phyloP scores from a whole-genome alignment of 2,113 vertebrate genomes.

The Diadophis punctatus region DNA sequence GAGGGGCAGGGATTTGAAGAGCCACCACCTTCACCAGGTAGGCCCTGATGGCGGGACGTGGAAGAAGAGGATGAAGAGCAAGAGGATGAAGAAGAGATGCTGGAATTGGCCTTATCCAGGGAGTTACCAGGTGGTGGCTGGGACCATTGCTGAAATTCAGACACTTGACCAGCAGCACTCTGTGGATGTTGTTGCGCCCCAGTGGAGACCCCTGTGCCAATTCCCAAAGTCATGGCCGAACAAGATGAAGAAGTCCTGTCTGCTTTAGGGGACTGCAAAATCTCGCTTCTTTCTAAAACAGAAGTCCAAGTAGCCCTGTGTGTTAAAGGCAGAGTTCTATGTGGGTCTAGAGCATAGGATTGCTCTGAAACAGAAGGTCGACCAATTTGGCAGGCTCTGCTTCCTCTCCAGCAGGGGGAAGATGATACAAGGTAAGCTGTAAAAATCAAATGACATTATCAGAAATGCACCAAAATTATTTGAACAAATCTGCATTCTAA shows the following conservation, averaged over 20 bases:
- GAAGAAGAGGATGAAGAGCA: conserved; percentile 74
- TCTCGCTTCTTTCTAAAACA: conserved; percentile 9
- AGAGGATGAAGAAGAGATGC: conserved; percentile 70
- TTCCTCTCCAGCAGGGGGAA: conserved; percentile 9
- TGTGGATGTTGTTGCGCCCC: conserved; percentile 48
- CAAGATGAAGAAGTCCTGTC: conserved; percentile 12
- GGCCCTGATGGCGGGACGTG: conserved; percentile 68
- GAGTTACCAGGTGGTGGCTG: conserved; percentile 22
- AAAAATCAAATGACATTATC: background rate
- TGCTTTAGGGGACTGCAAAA: conserved; percentile 11
- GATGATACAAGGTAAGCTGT: conserved; percentile 1
- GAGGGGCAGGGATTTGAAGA: conserved; percentile 28
- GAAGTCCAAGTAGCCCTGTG: conserved; percentile 8
- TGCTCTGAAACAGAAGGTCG: background rate
- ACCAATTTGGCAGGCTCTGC: background rate
- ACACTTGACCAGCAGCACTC: conserved; percentile 13
- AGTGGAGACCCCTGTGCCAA: conserved; percentile 58
- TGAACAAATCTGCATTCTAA: too few relatives aligned
- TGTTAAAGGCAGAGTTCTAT: conserved; percentile 3
- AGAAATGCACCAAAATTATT: background rate
- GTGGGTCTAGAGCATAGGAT: conserved; percentile 30
- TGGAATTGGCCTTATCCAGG: conserved; percentile 51
- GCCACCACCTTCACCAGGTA: conserved; percentile 61
- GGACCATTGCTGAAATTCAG: conserved; percentile 35
- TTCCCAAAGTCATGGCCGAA: conserved; percentile 64